These are phyloP conservation scores for Geopemphigus sp. DNA, from an alignment of 1,140 invertebrate species.

Conservation along the genomic window DNA sequence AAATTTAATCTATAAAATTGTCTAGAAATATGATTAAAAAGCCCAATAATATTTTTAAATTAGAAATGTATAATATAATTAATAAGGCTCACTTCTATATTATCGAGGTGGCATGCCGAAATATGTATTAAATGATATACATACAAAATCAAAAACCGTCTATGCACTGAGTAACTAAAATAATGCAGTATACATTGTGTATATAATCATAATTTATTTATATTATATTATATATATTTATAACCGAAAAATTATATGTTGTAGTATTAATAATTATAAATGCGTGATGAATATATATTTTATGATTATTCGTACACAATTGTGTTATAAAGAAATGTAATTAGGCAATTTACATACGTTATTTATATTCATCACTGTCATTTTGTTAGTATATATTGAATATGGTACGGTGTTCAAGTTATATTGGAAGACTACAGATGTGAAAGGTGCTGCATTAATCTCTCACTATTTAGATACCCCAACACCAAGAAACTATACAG, in stretches of 20 bases:
- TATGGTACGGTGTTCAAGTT: not conserved
- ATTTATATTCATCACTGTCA: not conserved
- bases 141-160: too few relatives aligned
- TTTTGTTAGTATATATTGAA: not conserved
- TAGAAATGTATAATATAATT: too few relatives aligned
- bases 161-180: too few relatives aligned
- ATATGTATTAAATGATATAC: too few relatives aligned
- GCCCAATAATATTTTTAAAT: too few relatives aligned
- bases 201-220: not conserved
- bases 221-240: not conserved
- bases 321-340: not conserved
- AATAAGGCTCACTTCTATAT: too few relatives aligned
- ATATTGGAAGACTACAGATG: not conserved
- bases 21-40: too few relatives aligned
- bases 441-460: not conserved
- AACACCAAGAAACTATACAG: not conserved
- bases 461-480: not conserved
- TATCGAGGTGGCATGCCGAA: too few relatives aligned
- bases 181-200: too few relatives aligned
- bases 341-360: constrained; percentile 5
- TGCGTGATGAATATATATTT: too few relatives aligned
- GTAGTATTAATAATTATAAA: not conserved
- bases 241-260: not conserved
- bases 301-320: not conserved
- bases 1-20: too few relatives aligned